A percentile compares a stretch with the other conserved stretches of the same genome.
These are phyloP conservation scores for Tiaroga cobitis DNA, from an alignment of 2,797 vertebrate species.

Conservation along the genomic window DNA sequence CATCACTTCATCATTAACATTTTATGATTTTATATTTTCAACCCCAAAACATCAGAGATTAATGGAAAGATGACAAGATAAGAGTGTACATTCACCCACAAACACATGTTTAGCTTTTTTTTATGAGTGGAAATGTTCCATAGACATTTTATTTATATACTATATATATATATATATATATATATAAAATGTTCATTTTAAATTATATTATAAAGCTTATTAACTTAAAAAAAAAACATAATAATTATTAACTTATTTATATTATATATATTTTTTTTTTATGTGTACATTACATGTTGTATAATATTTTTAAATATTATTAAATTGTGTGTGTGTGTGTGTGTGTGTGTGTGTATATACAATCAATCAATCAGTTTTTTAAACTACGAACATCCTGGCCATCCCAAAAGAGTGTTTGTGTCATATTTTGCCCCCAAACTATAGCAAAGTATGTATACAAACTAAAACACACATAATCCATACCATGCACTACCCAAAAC, in stretches of 20 bases:
- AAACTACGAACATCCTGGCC: neutral
- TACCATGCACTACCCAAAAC: slow-evolving; percentile 49
- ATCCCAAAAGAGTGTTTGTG: neutral
- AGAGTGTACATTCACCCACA: neutral
- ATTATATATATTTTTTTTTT: no score
- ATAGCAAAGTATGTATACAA: slow-evolving; percentile 37
- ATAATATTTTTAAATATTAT: no score
- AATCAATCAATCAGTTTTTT: neutral
- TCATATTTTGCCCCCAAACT: slow-evolving; percentile 14
- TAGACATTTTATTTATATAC: neutral
- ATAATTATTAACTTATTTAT: no score
- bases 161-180: neutral
- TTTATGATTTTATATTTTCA: slow-evolving; percentile 68
- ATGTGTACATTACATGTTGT: no score
- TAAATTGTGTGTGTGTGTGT: neutral
- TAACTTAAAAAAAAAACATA: no score
- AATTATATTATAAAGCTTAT: no score
- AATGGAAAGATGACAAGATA: slow-evolving; percentile 25
- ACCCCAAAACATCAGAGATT: slow-evolving; percentile 14
- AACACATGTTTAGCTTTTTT: slow-evolving; percentile 44
- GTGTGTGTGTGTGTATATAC: neutral
- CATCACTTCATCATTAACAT: slow-evolving; percentile 78
- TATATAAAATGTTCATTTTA: neutral
- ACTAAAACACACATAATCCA: slow-evolving; percentile 52
- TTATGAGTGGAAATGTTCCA: neutral